Percentiles rank a stretch among this genome's conserved stretches.
These are phyloP conservation scores for Drosophila tripunctata DNA, from an alignment of 2,888 invertebrate genomes.

Conservation along the genomic window DNA sequence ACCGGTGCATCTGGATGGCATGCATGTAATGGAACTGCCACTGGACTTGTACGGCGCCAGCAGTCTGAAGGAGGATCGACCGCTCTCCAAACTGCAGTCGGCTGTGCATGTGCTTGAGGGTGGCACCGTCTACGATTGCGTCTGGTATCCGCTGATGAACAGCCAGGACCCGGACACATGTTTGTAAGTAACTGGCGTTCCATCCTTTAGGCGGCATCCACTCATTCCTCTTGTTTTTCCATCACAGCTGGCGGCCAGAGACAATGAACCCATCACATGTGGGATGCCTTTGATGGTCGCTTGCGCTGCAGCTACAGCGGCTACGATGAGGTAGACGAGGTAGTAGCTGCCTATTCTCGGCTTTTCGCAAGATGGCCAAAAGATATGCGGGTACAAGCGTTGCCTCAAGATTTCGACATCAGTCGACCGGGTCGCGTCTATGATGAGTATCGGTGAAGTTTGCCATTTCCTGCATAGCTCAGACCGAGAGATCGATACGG, in stretches of 20 bases:
- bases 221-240: too few relatives aligned
- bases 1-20: constrained; percentile 91
- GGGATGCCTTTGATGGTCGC: constrained; percentile 95
- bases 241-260: constrained; percentile 93
- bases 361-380: constrained; percentile 90
- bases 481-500: constrained; percentile 84
- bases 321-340: constrained; percentile 92
- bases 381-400: constrained; percentile 96
- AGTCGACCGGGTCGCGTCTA: constrained; percentile 88
- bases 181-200: constrained; percentile 86
- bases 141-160: constrained; percentile 96
- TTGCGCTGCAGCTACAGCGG: constrained; percentile 92
- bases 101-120: constrained; percentile 89
- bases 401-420: constrained; percentile 93
- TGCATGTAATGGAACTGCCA: constrained; percentile 93
- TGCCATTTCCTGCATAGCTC: constrained; percentile 87
- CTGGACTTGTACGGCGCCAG: constrained; percentile 87
- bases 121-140: constrained; percentile 94
- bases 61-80: constrained; percentile 77
- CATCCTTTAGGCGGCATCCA: too few relatives aligned
- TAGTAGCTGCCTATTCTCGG: constrained; percentile 92
- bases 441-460: constrained; percentile 86
- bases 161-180: constrained; percentile 91
- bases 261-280: constrained; percentile 96
- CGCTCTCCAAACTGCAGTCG: constrained; percentile 85